A percentile compares a stretch with the other conserved stretches of the same genome.
phyloP scores from a whole-genome alignment of 2,888 invertebrate species.

The Rotaria socialis region DNA sequence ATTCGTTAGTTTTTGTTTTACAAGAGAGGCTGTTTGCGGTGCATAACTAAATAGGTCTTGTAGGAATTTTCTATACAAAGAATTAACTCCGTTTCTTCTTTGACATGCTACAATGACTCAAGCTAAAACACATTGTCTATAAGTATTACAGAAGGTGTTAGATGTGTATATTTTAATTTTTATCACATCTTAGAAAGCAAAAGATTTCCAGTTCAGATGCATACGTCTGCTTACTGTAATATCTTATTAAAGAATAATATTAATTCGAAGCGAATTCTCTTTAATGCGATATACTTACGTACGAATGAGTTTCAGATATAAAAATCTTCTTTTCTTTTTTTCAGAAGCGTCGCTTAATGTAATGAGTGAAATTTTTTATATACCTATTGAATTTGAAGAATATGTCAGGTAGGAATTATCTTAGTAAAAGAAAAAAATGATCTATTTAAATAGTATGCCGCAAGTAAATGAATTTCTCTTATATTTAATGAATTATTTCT shows the following conservation, averaged over 20 bases:
- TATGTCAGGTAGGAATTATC: constrained; percentile 32
- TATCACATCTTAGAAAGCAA: no score
- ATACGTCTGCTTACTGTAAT: no score
- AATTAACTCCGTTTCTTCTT: no score
- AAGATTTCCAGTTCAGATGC: no score
- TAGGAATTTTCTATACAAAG: no score
- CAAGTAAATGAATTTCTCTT: constrained; percentile 53
- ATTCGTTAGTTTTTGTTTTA: background rate
- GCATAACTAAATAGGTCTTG: no score
- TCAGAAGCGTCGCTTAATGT: constrained; percentile 42
- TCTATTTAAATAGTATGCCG: background rate
- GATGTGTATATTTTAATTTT: no score
- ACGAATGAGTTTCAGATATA: background rate
- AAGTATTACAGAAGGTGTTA: no score
- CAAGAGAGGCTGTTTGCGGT: no score
- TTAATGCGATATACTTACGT: background rate
- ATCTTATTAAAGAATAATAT: no score
- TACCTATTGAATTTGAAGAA: constrained; percentile 44
- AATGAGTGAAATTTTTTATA: constrained; percentile 40
- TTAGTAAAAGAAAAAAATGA: background rate
- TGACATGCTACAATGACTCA: no score
- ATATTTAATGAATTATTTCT: constrained; percentile 55
- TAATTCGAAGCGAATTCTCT: background rate
- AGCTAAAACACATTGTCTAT: no score
- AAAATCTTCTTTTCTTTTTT: background rate